Evolutionary conservation across 2,888 invertebrate species (phyloP).

Genomic region (Cantharis rufa): DNA sequence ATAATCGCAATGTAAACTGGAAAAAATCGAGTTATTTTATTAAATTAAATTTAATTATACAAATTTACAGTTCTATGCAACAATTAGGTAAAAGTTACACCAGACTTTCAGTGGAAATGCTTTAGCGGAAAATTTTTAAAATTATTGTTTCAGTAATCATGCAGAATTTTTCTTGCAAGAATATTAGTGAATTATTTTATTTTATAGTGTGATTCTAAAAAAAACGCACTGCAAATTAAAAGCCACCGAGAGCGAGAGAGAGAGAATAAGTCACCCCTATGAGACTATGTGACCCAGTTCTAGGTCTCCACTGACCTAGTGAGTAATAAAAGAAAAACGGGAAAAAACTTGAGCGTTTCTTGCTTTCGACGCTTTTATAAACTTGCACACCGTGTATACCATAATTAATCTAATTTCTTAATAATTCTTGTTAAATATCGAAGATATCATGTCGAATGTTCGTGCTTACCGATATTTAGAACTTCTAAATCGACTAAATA

Average conservation of each 20-base stretch:
- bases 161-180: background rate
- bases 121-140: background rate
- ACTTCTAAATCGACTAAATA: slow-evolving; percentile 48
- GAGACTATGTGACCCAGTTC: background rate
- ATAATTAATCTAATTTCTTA: background rate
- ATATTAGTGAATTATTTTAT: background rate
- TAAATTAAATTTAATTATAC: background rate
- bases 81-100: background rate
- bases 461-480: slow-evolving; percentile 51
- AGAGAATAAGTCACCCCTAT: background rate
- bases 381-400: background rate
- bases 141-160: background rate
- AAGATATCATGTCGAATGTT: slow-evolving; percentile 30
- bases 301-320: background rate
- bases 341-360: background rate
- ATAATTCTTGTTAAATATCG: slow-evolving; percentile 10
- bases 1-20: background rate
- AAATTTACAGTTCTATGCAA: background rate
- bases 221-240: background rate
- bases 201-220: background rate
- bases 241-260: background rate
- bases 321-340: background rate
- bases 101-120: background rate
- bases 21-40: background rate
- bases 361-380: background rate